A percentile compares a stretch with the other conserved stretches of the same genome.
Conservation (phyloP, 2,888 invertebrate species). For the Dicranocentrus wangi region DNA sequence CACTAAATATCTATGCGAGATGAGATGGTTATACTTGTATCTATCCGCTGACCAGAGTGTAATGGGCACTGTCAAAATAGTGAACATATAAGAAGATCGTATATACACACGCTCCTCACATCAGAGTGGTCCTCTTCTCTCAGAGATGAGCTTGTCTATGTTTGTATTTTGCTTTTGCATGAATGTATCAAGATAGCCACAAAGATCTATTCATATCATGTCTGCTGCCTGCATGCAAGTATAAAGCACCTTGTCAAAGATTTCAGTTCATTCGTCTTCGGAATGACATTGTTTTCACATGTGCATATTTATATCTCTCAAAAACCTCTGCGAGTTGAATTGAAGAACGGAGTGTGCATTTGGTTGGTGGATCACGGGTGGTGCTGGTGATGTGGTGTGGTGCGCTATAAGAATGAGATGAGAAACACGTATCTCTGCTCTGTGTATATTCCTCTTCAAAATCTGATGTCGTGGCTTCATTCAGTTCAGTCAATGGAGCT, state of each 20-base stretch:
- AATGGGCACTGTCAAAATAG: constrained; percentile 13
- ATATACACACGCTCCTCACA: constrained; percentile 11
- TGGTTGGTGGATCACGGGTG: too few species aligned
- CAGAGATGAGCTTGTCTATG: background rate
- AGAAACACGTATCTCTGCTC: background rate
- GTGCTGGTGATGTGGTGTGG: too few species aligned
- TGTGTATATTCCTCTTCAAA: background rate
- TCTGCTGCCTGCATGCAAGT: background rate
- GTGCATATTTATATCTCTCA: constrained; percentile 31
- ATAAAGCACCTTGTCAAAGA: constrained; percentile 33
- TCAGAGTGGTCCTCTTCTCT: background rate
- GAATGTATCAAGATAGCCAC: background rate
- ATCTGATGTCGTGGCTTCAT: too few species aligned
- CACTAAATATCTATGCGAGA: too few species aligned
- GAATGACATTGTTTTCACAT: constrained; percentile 49
- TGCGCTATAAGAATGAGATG: background rate
- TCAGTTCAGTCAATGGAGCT: background rate
- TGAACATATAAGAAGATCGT: too few species aligned
- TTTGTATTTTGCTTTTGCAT: constrained; percentile 4
- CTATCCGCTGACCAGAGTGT: background rate
- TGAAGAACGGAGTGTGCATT: too few species aligned
- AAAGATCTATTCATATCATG: background rate
- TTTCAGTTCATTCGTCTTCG: constrained; percentile 33
- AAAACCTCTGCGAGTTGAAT: too few species aligned
- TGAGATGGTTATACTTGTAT: background rate